Base-by-base conservation (phyloP, 2,797 vertebrate species). In the Molossus molossus region DNA sequence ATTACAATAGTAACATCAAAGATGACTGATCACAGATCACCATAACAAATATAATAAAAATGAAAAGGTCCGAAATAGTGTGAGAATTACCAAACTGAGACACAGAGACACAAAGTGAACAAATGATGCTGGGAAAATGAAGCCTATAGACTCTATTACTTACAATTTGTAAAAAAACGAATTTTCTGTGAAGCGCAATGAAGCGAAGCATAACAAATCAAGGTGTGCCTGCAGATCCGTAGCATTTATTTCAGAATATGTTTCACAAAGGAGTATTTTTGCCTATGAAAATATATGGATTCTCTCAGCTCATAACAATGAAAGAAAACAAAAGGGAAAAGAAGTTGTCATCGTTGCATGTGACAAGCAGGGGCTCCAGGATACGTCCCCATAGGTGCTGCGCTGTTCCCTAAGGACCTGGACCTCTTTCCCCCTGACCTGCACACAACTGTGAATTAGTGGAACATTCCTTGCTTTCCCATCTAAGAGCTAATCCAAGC, bases 251-350 rank as follows among this genome's bases (percentile, higher is more conserved):
- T 53, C 1, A 33, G 45, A 88, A 85, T 75, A 82, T 25, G 5
- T 80, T 93, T 93, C 76, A 95, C 64, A 70, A 73, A 95, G 50
- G 55, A 92, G 9, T 25, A 50, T 37, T 90, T 93, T 55, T 80
- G 21, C 33, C 55, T 88, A 55, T 1, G 5, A 90, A 92, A 85
- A 85, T 83, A 14, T 93, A 94, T 79, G 69, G 79, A 80, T n/a
- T 65, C 73, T 90, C 29, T 90, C 57, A 79, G 69, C 3, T 83
- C 65, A 86, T 48, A 55, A 20, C 73, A 91, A 90, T 82, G 14
- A 92, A 87, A 81, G 53, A 45, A 87, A 90, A 83, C 85, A 50
- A 72, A 77, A 76, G 14, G 3, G 9, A 67, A 15, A 90, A 89
- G 90, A 79, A 55, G 20, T 9, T 37, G 27, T 69, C 86, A 21